Evolutionary conservation across 1,140 invertebrate species (phyloP).

Genomic region (Bradysia coprophila): DNA sequence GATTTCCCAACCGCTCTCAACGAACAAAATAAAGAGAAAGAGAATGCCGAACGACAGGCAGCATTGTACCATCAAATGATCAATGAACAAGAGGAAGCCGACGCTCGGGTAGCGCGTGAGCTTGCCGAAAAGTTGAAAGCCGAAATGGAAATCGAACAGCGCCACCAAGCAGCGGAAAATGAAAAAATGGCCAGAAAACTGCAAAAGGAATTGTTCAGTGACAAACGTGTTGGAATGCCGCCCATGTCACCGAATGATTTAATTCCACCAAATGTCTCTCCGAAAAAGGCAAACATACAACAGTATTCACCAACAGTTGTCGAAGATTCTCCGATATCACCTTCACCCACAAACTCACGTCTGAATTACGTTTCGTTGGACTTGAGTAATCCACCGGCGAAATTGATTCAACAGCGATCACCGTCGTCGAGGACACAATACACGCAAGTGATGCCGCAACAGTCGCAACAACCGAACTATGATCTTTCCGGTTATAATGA

Average conservation of each 20-base stretch:
- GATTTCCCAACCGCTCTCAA: conserved; percentile 69
- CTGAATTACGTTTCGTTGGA: conserved; percentile 1
- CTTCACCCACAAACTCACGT: no score
- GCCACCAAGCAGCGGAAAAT: conserved; percentile 28
- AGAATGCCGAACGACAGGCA: conserved; percentile 35
- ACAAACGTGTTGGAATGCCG: not conserved
- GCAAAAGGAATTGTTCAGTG: conserved; percentile 13
- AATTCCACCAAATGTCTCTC: not conserved
- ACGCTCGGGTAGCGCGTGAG: conserved; percentile 42
- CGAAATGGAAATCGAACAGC: conserved; percentile 31
- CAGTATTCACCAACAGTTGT: not conserved
- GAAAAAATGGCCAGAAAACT: conserved; percentile 26
- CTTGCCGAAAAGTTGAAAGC: conserved; percentile 39
- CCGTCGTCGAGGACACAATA: not conserved
- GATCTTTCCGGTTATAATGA: no score
- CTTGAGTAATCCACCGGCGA: not conserved
- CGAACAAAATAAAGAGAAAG: conserved; percentile 61
- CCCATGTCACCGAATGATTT: no score
- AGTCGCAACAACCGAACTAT: no score
- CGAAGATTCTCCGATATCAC: no score
- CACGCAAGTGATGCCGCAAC: not conserved
- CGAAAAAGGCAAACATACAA: not conserved
- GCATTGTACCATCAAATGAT: conserved; percentile 39
- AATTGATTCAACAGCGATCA: not conserved
- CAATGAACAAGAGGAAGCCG: conserved; percentile 49